Base-by-base conservation (phyloP, 2,797 vertebrate genomes). In the Gorsachius magnificus region DNA sequence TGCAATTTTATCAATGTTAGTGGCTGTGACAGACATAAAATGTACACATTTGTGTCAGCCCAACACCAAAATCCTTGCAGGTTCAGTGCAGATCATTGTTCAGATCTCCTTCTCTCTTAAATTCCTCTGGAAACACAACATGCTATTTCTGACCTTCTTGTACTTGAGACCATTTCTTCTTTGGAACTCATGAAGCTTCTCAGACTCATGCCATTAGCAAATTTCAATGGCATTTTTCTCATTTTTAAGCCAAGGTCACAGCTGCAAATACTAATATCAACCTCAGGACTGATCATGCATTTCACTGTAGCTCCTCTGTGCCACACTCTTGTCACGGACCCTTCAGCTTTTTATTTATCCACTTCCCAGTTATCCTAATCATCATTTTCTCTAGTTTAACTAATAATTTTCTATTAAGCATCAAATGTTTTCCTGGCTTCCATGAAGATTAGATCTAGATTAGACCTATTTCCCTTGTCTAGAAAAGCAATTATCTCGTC, bases 401-500 rank as follows among this genome's bases (percentile, higher is more conserved):
- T 82, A 83, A 91, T 95, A 83, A 80, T 64, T 92, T 89, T 56
- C 43, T 80, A 58, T 80, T 91, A 58, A 74, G 12, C 35, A 85
- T 70, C 63, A 83, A 87, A 76, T 58, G 14, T 82, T 92, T 90
- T 85, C 22, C n/a, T 22, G 31, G 28, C 5, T 74, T 95, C 25
- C 64, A 80, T 41, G 38, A 36, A 93, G 84, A 74, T 95, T 87
- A 94, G 19, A 48, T 66, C 71, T 92, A 87, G 71, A 85, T 87
- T 74, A 93, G 43, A 54, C 48, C n/a, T 82, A 38, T 89, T 87
- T 92, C 36, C 18, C 60, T 92, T 94, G 66, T 71, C 91, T 87
- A 82, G 58, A 69, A 92, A 90, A 72, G 16, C 80, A 92, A 82
- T 95, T 94, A 95, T 87, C 33, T 92, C 53, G 58, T 76, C 75